phyloP scores from a whole-genome alignment of 2,113 vertebrate genomes.

The Grus americana region DNA sequence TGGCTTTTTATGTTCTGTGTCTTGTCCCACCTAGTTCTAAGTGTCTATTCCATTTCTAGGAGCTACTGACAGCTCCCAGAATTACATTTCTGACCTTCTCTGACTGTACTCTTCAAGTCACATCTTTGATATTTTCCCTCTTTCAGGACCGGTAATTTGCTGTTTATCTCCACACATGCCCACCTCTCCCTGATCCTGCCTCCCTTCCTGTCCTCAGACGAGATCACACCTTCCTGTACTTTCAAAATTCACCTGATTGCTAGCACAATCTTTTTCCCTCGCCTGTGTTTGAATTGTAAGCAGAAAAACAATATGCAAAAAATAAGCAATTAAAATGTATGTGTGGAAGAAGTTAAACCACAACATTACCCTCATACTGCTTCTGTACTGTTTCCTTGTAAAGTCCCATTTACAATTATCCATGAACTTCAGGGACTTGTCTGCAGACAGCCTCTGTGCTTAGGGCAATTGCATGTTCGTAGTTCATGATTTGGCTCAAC shows the following conservation, averaged over 20 bases:
- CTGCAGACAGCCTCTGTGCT: not conserved
- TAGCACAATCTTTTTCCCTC: not conserved
- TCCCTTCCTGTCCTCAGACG: not conserved
- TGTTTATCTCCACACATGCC: too few species aligned
- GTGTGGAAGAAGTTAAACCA: not conserved
- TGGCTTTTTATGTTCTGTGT: not conserved
- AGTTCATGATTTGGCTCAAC: rapidly evolving
- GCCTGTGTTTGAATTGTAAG: not conserved
- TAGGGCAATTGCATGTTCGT: not conserved
- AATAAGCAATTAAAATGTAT: not conserved
- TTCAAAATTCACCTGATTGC: not conserved
- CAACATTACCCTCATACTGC: not conserved
- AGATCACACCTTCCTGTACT: not conserved
- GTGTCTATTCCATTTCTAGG: not conserved
- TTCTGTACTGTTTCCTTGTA: not conserved
- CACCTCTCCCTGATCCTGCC: not conserved
- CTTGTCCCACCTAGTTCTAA: not conserved
- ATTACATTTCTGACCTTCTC: not conserved
- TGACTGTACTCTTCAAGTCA: not conserved
- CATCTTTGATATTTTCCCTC: not conserved
- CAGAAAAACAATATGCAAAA: not conserved
- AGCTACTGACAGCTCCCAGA: not conserved
- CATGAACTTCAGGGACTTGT: not conserved
- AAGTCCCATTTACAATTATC: not conserved
- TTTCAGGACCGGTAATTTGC: not conserved